Percentiles rank a stretch among this genome's conserved stretches.
Evolutionary conservation across 2,888 invertebrate genomes (phyloP).

Genomic region (Esperia sulphurella): DNA sequence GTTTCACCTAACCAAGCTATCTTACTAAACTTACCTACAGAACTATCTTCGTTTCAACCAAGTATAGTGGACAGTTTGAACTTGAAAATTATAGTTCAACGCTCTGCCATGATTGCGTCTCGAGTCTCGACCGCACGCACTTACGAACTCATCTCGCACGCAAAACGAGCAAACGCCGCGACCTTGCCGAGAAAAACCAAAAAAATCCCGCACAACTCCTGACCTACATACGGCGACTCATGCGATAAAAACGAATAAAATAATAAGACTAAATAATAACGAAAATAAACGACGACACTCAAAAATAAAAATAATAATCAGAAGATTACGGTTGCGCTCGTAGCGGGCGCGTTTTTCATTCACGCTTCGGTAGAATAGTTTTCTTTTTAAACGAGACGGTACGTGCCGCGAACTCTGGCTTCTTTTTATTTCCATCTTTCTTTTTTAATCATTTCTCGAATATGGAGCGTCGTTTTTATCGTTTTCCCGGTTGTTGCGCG

Average conservation of each 20-base stretch:
- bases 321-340: constrained; percentile 70
- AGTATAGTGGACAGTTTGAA: not conserved
- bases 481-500: constrained; percentile 63
- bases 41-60: too few species aligned
- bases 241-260: constrained; percentile 64
- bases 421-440: constrained; percentile 53
- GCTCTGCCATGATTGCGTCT: not conserved
- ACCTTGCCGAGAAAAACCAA: constrained; percentile 71
- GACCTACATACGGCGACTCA: constrained; percentile 71
- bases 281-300: constrained; percentile 48
- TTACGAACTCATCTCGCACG: constrained; percentile 13
- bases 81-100: not conserved
- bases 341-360: constrained; percentile 71
- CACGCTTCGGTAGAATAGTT: constrained; percentile 73
- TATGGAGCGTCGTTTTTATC: constrained; percentile 75
- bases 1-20: too few species aligned
- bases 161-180: constrained; percentile 53
- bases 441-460: constrained; percentile 79
- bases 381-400: constrained; percentile 70
- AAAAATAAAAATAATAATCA: constrained; percentile 75
- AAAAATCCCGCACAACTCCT: constrained; percentile 58
- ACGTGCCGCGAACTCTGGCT: constrained; percentile 63
- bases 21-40: too few species aligned
- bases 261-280: constrained; percentile 69
- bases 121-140: not conserved